Percentiles rank a stretch among this genome's conserved stretches.
These are phyloP conservation scores for Thunnus maccoyii DNA, from an alignment of 2,113 vertebrate genomes.

Conservation along the genomic window DNA sequence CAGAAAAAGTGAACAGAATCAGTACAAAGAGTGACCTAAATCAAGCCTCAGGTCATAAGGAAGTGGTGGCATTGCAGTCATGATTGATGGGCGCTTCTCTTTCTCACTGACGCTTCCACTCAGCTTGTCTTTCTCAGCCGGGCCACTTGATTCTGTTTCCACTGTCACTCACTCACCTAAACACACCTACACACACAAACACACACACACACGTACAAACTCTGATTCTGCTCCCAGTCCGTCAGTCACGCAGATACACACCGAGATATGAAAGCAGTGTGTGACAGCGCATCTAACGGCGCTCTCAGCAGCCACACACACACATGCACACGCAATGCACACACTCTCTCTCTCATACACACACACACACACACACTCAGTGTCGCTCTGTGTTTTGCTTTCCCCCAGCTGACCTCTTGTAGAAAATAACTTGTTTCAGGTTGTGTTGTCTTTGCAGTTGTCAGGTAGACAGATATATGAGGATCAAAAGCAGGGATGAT, in stretches of 20 bases:
- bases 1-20: too few species aligned
- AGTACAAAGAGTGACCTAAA: too few species aligned
- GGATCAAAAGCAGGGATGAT: not conserved
- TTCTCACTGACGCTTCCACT: slow-evolving; percentile 62
- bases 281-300: slow-evolving; percentile 71
- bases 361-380: not conserved
- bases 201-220: slow-evolving; percentile 33
- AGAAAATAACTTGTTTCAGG: slow-evolving; percentile 62
- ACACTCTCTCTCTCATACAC: too few species aligned
- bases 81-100: slow-evolving; percentile 68
- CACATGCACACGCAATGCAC: too few species aligned
- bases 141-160: slow-evolving; percentile 62
- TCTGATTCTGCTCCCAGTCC: slow-evolving; percentile 60
- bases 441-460: slow-evolving; percentile 41
- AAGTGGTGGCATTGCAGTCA: slow-evolving; percentile 2
- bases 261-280: slow-evolving; percentile 58
- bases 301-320: slow-evolving; percentile 54
- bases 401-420: slow-evolving; percentile 68
- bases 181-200: slow-evolving; percentile 31
- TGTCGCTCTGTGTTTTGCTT: slow-evolving; percentile 43
- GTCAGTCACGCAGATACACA: slow-evolving; percentile 71
- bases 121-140: slow-evolving; percentile 57
- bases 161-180: slow-evolving; percentile 52
- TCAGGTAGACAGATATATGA: slow-evolving; percentile 20
- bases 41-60: too few species aligned